Evolutionary conservation across 2,888 invertebrate genomes (phyloP), one percentile per base, ranked within the genome.

Genomic region (Tipula unca): DNA sequence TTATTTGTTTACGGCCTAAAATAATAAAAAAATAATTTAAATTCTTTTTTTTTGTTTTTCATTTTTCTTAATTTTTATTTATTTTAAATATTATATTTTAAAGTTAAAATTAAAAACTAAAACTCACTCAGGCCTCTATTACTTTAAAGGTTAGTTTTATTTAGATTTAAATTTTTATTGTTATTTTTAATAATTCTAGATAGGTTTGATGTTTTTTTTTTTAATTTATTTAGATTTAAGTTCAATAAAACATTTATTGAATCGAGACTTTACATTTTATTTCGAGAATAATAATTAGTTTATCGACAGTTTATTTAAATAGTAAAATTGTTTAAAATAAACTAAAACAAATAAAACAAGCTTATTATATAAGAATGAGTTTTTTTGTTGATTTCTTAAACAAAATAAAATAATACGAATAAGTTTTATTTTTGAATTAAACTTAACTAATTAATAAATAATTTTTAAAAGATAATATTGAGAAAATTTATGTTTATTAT

Each of bases 401-500:
- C 17, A 54, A 48, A 69, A 69, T 2, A 8, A 69, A 25, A 69
- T 69, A 69, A 69, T 69, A 69, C 8, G 25, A 69, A 25, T 69
- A 10, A 14, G 25, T 69, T 69, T 69, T 17, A 17, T n/a, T n/a
- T 20, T 69, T 69, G 69, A 25, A 25, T 69, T 1, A 69, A 69
- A 25, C 69, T 69, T 25, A 69, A 69, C 25, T 69, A 69, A 69
- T 25, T 69, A 69, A 25, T 25, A 69, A 69, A 69, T 54, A 54
- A 54, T 54, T 13, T 39, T 69, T 69, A 82, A 29, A 32, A 32
- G 0, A 82, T 83, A 83, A 83, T 83, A 32, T 83, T 10, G n/a
- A 83, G 29, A 83, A 83, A 35, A 83, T 83, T 29, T 83, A 83
- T 32, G 29, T 83, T 83, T 83, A 83, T 83, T 83, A 32, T 83